Evolutionary conservation across 2,888 invertebrate species (phyloP).

Genomic region (Caenorhabditis sp.): DNA sequence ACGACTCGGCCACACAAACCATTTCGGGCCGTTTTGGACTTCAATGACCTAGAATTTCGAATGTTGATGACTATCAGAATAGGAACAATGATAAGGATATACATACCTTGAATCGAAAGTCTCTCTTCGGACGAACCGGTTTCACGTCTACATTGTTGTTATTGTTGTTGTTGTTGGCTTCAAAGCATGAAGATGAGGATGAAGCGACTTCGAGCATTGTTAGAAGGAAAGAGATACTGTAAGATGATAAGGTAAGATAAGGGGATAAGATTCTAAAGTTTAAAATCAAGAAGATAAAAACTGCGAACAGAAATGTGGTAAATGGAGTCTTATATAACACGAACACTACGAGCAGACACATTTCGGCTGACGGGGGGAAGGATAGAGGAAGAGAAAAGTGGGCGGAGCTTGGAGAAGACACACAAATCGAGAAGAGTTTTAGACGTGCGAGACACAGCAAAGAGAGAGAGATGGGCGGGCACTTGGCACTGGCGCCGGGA

Average conservation of each 20-base stretch:
- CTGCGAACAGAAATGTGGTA: not conserved
- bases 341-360: not conserved
- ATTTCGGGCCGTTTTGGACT: constrained; percentile 75
- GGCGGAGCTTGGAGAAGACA: constrained; percentile 3
- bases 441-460: constrained; percentile 26
- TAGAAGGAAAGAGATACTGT: not conserved
- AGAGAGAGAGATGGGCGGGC: constrained; percentile 46
- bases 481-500: constrained; percentile 45
- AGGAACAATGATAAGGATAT: constrained; percentile 2
- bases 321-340: constrained; percentile 3
- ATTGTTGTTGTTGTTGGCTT: constrained; percentile 44
- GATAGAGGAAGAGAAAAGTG: constrained; percentile 7
- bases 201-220: constrained; percentile 52
- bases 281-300: not conserved
- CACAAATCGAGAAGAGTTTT: constrained; percentile 6
- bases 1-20: constrained; percentile 76
- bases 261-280: not conserved
- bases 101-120: constrained; percentile 76
- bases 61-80: not conserved
- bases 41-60: constrained; percentile 74
- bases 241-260: not conserved
- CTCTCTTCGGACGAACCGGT: constrained; percentile 69
- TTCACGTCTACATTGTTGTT: constrained; percentile 54
- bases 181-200: constrained; percentile 36
- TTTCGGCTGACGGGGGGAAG: not conserved